phyloP scores from a whole-genome alignment of 2,113 vertebrate genomes.

The Sclerurus mexicanus region DNA sequence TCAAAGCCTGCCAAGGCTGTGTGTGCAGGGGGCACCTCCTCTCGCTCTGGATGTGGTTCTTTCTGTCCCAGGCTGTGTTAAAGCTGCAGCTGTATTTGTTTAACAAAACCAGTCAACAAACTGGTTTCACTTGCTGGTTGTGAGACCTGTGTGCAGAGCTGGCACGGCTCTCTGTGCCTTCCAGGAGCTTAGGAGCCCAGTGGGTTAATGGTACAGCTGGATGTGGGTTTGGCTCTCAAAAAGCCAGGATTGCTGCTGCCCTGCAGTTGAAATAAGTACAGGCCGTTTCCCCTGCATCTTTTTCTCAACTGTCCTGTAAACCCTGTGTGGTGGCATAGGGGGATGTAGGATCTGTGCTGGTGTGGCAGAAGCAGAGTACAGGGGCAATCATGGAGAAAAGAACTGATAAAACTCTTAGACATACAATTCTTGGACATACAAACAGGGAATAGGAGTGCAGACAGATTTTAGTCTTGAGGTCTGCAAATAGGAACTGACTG shows the following conservation, averaged over 20 bases:
- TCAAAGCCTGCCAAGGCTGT: neutral
- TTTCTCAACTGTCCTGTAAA: neutral
- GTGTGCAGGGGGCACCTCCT: neutral
- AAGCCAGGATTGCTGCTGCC: neutral
- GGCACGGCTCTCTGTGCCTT: accelerated
- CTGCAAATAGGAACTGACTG: neutral
- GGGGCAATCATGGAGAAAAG: neutral
- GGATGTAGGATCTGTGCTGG: neutral
- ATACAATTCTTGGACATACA: neutral
- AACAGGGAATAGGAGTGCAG: neutral
- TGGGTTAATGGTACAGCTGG: neutral
- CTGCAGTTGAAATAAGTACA: neutral
- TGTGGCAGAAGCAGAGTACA: neutral
- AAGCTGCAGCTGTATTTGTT: neutral
- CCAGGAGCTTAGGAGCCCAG: neutral
- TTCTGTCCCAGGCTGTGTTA: neutral
- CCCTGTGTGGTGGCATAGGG: neutral
- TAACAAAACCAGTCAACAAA: constrained; percentile 34
- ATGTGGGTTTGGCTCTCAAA: neutral
- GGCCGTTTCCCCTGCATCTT: neutral
- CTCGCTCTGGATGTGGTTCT: neutral
- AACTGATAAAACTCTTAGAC: neutral
- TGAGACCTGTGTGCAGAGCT: neutral
- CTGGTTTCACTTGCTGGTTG: constrained; percentile 13
- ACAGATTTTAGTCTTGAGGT: neutral